Evolutionary conservation across 2,888 invertebrate species (phyloP), one percentile per base, ranked within the genome.

Genomic region (Glaucopsyche alexis): DNA sequence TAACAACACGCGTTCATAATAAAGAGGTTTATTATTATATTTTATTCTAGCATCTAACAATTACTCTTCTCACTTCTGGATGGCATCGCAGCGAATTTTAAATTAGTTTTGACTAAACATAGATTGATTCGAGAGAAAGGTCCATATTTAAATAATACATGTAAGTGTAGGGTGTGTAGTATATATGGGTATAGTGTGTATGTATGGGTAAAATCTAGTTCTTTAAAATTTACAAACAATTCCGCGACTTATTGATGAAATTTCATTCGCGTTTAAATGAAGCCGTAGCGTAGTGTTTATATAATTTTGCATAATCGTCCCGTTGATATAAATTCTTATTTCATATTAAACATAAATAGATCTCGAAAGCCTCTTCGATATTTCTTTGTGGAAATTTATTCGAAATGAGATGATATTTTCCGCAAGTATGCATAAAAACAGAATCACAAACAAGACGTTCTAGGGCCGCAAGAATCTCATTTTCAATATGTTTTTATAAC

Each of bases 401-500:
- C 85, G 84, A 89, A 89, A 88, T 85, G 87, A 85, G 85, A 88
- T 88, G 88, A 88, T 87, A 60, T 85, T 84, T 80, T 81, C 78
- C 81, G 81, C 78, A 81, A 82, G 82, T 83, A 83, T 85, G 86
- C 85, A 90, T 89, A 91, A 90, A 91, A 91, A 90, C 87, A 86
- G 87, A 91, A 90, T 91, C 88, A 88, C 90, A 85, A 90, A 93
- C 90, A 89, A 91, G 92, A 92, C 90, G 89, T 87, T 91, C 84
- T 85, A 85, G 88, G 90, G 87, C 86, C 81, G 85, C 84, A 87
- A 84, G 90, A 88, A 92, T 92, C 92, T 92, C 90, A 91, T 93
- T 92, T 93, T 92, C 93, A 93, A 93, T 93, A 93, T 92, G 93
- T 92, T 92, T 93, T 93, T 92, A 93, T 93, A 92, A 92, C 92